Base-by-base conservation (phyloP, 2,888 invertebrate genomes). In the Macropis europaea region DNA sequence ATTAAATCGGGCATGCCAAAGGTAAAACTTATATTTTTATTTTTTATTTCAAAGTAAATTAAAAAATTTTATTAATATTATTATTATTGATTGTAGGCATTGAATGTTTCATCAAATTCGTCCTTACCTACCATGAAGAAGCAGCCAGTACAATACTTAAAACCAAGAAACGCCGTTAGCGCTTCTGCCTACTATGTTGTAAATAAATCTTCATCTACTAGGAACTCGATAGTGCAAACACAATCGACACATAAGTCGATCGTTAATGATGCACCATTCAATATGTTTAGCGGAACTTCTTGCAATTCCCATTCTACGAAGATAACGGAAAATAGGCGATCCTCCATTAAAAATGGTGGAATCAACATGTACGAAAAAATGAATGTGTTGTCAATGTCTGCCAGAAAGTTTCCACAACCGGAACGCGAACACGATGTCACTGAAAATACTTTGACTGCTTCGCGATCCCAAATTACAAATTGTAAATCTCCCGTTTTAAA, bases 1-100 rank as follows among this genome's bases (percentile, higher is more conserved):
- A 93, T 93, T 77, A 91, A 92, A 84, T 92, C 93, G 36, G 94
- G 93, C 17, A 93, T 93, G 87, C 93, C 92, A n/a, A 92, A 93
- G 91, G 93, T 92, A 79, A 34, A 26, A 30, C 30, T 11, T 0
- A 9, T 4, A 1, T 19, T 38, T n/a, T 1, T 26, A 19, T 7
- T 22, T 17, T 28, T 28, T n/a, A 13, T 1, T 19, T 22, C n/a
- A n/a, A n/a, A n/a, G n/a, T n/a, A n/a, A n/a, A n/a, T n/a, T n/a
- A n/a, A n/a, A n/a, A n/a, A n/a, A n/a, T n/a, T n/a, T n/a, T n/a
- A n/a, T n/a, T n/a, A n/a, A n/a, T n/a, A n/a, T 24, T n/a, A 13
- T n/a, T 11, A 11, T n/a, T n/a, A 0, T 13, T 9, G 28, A 43
- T 52, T 6, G 5, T 9, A 79, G 79, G 75, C 72, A 6, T n/a